phyloP scores from a whole-genome alignment of 2,797 vertebrate genomes.

The Emys orbicularis region DNA sequence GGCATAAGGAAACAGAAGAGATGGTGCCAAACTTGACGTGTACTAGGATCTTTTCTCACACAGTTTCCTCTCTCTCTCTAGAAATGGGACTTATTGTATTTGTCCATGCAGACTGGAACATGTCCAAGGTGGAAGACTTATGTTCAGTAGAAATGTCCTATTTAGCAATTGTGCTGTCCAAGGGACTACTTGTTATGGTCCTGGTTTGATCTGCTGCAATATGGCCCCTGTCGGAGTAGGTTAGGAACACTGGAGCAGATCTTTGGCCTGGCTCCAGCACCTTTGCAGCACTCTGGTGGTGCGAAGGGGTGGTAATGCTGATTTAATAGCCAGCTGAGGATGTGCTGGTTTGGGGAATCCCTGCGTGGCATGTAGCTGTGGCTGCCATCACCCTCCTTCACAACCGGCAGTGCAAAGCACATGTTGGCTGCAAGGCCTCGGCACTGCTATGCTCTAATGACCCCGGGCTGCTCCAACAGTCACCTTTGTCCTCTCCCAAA shows the following conservation, averaged over 20 bases:
- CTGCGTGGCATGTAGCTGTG: neutral
- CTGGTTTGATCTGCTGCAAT: neutral
- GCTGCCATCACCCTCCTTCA: neutral
- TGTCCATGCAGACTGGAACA: neutral
- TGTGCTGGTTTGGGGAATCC: neutral
- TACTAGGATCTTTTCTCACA: neutral
- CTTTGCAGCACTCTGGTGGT: neutral
- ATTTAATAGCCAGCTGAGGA: neutral
- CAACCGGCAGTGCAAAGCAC: accelerated
- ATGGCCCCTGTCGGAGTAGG: neutral
- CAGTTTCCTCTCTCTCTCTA: neutral
- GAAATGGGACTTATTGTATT: neutral
- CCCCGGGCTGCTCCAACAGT: conserved; percentile 16
- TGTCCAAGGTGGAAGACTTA: neutral
- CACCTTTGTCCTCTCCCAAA: neutral
- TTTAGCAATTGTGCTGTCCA: neutral
- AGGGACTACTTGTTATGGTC: neutral
- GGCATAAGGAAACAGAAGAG: neutral
- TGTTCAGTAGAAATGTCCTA: neutral
- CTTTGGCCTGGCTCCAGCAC: conserved; percentile 8
- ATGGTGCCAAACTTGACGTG: neutral
- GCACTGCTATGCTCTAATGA: neutral
- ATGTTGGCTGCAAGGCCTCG: neutral
- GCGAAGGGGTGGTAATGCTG: neutral
- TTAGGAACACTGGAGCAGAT: neutral